A percentile compares a stretch with the other conserved stretches of the same genome.
These are phyloP conservation scores for crab-eating macaque (Macaca fascicularis) DNA, from an alignment of 2,113 vertebrate genomes.

Conservation along the genomic window T2T-MFA8v1.1 NC_088377.1:154729501-154730000, in stretches of 20 bases:
- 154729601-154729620: neutral
- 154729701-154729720: neutral
- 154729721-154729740: neutral
- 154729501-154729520: neutral
- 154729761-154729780: neutral
- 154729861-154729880: neutral
- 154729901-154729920: neutral
- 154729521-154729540: neutral
- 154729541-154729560: neutral
- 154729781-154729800: neutral
- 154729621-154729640: neutral
- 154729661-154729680: neutral
- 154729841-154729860: neutral
- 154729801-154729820: neutral
- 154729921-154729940: neutral
- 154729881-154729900: neutral
- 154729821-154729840: neutral
- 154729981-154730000: neutral
- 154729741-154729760: neutral
- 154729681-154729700: neutral
- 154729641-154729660: neutral
- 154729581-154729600: neutral
- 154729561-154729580: neutral
- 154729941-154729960: neutral
- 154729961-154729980: neutral